These are phyloP conservation scores for Heliconius sara DNA, from an alignment of 2,888 invertebrate genomes.

Conservation along the genomic window DNA sequence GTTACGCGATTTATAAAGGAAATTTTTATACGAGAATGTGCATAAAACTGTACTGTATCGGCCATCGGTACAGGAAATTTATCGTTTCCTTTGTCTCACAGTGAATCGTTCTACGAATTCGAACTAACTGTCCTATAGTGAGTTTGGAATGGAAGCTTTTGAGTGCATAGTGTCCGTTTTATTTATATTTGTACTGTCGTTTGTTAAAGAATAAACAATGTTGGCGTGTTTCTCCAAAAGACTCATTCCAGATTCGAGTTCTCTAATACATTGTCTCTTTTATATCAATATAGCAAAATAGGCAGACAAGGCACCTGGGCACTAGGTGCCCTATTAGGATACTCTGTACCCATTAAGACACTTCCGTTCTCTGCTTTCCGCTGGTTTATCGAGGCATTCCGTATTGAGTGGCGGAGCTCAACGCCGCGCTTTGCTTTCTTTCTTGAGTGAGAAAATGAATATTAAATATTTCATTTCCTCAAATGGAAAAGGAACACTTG, in stretches of 20 bases:
- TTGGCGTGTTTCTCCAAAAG: not conserved
- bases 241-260: too few species aligned
- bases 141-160: conserved; percentile 1
- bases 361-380: too few species aligned
- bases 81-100: conserved; percentile 50
- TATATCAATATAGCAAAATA: too few species aligned
- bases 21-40: conserved; percentile 51
- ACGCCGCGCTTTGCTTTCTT: too few species aligned
- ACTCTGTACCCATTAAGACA: too few species aligned
- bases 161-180: not conserved
- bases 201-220: conserved; percentile 3
- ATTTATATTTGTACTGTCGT: conserved; percentile 1
- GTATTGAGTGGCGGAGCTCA: too few species aligned
- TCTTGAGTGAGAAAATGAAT: too few species aligned
- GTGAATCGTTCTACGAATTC: conserved; percentile 28
- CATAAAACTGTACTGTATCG: conserved; percentile 51
- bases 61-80: conserved; percentile 46
- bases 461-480: too few species aligned
- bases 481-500: too few species aligned
- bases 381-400: too few species aligned
- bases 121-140: conserved; percentile 17
- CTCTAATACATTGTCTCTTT: not conserved
- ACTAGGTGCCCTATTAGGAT: too few species aligned
- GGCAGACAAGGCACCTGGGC: too few species aligned
- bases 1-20: conserved; percentile 45